These are phyloP conservation scores for Pocillopora meandrina DNA, from an alignment of 92 coral and sea anemone species.

Conservation along the genomic window DNA sequence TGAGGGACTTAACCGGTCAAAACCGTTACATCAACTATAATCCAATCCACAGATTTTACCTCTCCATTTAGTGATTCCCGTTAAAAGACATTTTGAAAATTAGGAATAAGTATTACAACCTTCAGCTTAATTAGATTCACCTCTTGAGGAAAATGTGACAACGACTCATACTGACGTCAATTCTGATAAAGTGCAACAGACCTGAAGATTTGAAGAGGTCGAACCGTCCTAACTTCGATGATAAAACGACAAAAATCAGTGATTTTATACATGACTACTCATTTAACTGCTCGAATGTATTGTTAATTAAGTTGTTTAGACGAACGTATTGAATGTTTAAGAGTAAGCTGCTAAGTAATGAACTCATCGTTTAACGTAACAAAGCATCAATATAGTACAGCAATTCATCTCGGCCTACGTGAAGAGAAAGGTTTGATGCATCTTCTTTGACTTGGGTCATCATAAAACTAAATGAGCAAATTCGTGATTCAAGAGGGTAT, in stretches of 20 bases:
- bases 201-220: not conserved
- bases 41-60: not conserved
- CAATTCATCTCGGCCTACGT: not conserved
- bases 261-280: not conserved
- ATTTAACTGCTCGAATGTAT: not conserved
- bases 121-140: not conserved
- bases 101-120: too few relatives aligned
- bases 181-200: not conserved
- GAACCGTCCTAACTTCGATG: not conserved
- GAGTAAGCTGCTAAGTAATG: not conserved
- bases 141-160: not conserved
- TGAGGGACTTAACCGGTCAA: not conserved
- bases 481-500: not conserved
- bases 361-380: not conserved
- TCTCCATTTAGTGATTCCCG: not conserved
- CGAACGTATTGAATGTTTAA: not conserved
- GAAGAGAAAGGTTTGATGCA: not conserved
- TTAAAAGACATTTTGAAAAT: not conserved
- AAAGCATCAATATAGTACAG: not conserved
- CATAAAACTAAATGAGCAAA: not conserved
- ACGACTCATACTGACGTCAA: not conserved
- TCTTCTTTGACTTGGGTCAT: not conserved
- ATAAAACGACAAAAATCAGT: not conserved
- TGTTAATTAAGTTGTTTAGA: conserved; percentile 5
- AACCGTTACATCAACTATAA: not conserved